Evolutionary conservation across 2,797 vertebrate species (phyloP).

Genomic region (Acipenser ruthenus): DNA sequence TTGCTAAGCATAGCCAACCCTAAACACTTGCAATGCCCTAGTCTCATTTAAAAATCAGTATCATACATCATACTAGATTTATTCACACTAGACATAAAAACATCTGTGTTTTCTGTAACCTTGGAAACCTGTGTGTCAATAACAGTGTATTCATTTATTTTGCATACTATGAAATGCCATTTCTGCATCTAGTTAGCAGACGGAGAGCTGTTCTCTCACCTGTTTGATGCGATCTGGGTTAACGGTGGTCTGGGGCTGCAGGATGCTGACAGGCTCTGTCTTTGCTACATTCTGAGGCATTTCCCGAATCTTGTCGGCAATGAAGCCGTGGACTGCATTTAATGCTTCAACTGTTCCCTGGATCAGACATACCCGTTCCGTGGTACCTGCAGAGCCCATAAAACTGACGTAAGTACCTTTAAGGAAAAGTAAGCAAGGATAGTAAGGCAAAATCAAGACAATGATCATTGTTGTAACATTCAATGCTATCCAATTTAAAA

Average conservation of each 20-base stretch:
- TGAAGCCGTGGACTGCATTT: conserved; percentile 97
- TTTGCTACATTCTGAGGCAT: conserved; percentile 98
- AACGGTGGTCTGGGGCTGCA: conserved; percentile 97
- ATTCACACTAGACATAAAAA: too few species aligned
- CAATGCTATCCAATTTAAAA: too few species aligned
- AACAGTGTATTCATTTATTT: too few species aligned
- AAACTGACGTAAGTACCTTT: conserved; percentile 2
- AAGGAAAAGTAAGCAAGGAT: not conserved
- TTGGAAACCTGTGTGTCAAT: too few species aligned
- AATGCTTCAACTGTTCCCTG: conserved; percentile 97
- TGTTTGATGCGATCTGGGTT: conserved; percentile 98
- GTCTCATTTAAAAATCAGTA: too few species aligned
- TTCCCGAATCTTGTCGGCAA: conserved; percentile 97
- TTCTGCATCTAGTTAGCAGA: too few species aligned
- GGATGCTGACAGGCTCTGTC: conserved; percentile 96
- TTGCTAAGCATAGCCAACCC: too few species aligned
- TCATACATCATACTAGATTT: too few species aligned
- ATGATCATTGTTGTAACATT: not conserved
- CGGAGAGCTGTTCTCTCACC: conserved; percentile 56
- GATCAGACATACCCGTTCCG: conserved; percentile 84
- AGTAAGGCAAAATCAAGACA: not conserved
- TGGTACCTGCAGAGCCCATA: not conserved
- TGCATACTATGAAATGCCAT: too few species aligned
- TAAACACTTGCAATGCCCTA: too few species aligned
- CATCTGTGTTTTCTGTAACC: too few species aligned